Evolutionary conservation across 2,113 vertebrate genomes (phyloP), one percentile per base, ranked within the genome.

Genomic region (Sylvicapra grimmia): DNA sequence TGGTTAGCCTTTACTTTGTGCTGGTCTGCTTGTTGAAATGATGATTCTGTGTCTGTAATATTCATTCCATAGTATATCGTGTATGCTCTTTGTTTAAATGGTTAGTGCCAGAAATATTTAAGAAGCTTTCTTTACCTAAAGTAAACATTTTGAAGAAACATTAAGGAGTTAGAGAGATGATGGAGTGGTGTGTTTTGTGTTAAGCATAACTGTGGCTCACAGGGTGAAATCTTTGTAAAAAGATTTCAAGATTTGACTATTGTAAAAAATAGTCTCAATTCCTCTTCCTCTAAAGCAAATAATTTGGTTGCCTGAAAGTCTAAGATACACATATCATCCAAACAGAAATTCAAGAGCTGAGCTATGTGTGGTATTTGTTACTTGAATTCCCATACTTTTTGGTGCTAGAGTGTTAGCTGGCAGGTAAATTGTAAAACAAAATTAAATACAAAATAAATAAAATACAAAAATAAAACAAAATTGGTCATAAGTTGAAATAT

Each of bases 31-130:
- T 54, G 27, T 61, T 95, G 29, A 54, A 95, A 88, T 51, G 80
- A 93, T 2, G 56, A 61, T 89, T 94, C 86, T 54, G 18, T 33
- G n/a, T 93, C 56, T 95, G 40, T 90, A 95, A 94, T 88, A 90
- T 25, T 90, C 92, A 98, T 95, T 97, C 72, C 97, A 89, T 85
- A 85, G 72, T 86, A 4, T 77, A 93, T 59, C 93, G 36, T 94
- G 47, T 77, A 92, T 84, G 75, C 16, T 82, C 79, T 93, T 93
- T 96, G 95, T 95, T 97, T 97, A 97, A 98, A 96, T 90, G 61
- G 56, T 94, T 96, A 86, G 61, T 92, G 96, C 86, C 91, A 98
- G 96, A 96, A 98, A 97, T 98, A 98, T 97, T 98, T 98, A 95
- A 97, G 91, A 95, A 95, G 65, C 4, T 97, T 97, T 98, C 86